Base-by-base conservation (phyloP, 2,888 invertebrate genomes). In the Ophion ellenae region DNA sequence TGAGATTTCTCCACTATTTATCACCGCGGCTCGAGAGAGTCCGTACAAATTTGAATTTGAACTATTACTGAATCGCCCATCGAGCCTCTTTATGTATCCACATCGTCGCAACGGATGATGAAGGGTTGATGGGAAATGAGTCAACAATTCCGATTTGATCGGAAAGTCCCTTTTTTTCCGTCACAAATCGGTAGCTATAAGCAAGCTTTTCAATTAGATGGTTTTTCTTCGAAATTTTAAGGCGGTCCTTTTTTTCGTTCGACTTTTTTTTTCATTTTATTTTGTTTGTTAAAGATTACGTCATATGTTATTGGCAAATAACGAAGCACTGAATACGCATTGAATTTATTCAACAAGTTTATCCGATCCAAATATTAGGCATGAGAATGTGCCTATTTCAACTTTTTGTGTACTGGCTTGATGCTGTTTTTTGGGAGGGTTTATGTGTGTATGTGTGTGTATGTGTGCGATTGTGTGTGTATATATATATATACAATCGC, bases 1-100 rank as follows among this genome's bases (percentile, higher is more conserved):
- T 75, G 45, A 75, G 24, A 64, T 63, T 79, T 79, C 63, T 70
- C 24, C 36, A 24, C 10, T 20, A 61, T 74, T 61, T 61, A 74
- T 74, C 24, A n/a, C 6, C 53, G 32, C 28, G 28, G n/a, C 24
- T 71, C 17, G 17, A 28, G 17, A 57, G 57, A n/a, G 57, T 71
- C 10, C 57, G 11, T 36, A 32, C 32, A n/a, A 57, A 32, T 53
- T 32, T n/a, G 20, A 59, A 73, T 73, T 57, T 57, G 20, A 40
- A 24, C 20, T 40, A 74, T 74, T 40, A 64, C 28, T 61, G 61
- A 74, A 61, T 74, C 73, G 61, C 32, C 24, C 28, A 17, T 70
- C 47, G 28, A 70, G 47, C 28, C 45, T 70, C 70, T 24, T n/a
- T 28, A 28, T 17, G 7, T 28, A 53, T 14, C 53, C 17, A 17